Evolutionary conservation across 2,888 invertebrate species (phyloP).

Genomic region (Allygus modestus): DNA sequence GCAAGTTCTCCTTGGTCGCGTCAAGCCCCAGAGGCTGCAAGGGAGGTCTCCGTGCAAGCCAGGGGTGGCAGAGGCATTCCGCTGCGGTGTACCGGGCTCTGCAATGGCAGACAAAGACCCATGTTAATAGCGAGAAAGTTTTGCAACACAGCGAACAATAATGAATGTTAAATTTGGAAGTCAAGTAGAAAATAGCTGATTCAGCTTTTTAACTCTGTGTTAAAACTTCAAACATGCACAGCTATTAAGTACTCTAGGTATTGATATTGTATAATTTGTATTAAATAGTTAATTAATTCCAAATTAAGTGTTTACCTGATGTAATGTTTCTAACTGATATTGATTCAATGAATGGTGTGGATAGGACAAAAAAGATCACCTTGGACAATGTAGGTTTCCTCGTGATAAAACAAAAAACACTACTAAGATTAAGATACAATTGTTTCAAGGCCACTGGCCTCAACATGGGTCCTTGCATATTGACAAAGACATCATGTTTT

Average conservation of each 20-base stretch:
- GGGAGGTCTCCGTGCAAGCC: conserved; percentile 83
- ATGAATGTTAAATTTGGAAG: neutral
- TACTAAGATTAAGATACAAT: no score
- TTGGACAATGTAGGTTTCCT: no score
- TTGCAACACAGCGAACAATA: conserved; percentile 45
- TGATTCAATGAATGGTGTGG: no score
- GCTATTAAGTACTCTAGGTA: neutral
- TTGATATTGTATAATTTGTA: no score
- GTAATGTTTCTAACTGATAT: no score
- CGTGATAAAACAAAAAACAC: no score
- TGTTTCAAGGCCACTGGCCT: no score
- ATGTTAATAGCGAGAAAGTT: conserved; percentile 66
- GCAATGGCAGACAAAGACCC: conserved; percentile 75
- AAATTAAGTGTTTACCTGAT: no score
- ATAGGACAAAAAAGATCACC: no score
- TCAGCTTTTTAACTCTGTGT: neutral
- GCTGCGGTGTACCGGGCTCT: conserved; percentile 87
- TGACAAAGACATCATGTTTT: no score
- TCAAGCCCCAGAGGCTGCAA: conserved; percentile 72
- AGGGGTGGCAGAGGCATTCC: conserved; percentile 92
- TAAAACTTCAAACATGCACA: conserved; percentile 7
- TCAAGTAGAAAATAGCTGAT: neutral
- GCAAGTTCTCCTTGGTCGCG: conserved; percentile 69
- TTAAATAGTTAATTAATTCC: no score
- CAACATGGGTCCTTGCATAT: no score